Conservation (phyloP, 2,797 vertebrate genomes). For the Echiichthys vipera region DNA sequence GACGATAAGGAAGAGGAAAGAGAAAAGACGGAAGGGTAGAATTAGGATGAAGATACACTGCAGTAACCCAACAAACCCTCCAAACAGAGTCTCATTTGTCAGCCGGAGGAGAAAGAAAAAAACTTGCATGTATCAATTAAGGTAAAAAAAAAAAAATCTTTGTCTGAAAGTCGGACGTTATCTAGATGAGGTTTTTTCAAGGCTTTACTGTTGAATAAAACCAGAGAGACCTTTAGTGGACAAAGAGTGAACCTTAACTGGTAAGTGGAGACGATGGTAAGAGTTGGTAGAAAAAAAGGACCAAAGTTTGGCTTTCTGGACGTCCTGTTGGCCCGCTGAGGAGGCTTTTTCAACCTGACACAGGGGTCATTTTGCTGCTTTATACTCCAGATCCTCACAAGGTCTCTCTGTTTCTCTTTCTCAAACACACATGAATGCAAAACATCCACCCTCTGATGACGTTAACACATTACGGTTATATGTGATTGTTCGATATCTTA, state of each 20-base stretch:
- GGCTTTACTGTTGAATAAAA: constrained; percentile 42
- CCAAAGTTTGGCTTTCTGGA: constrained; percentile 38
- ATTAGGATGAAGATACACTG: constrained; percentile 56
- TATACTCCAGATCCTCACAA: constrained; percentile 10
- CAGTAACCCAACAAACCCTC: constrained; percentile 40
- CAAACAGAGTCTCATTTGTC: constrained; percentile 63
- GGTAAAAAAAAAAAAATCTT: constrained; percentile 46
- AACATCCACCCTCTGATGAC: not conserved
- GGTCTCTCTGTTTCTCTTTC: constrained; percentile 20
- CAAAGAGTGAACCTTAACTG: constrained; percentile 71
- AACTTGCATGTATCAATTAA: constrained; percentile 54
- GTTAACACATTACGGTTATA: rapidly evolving
- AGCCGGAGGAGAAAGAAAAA: constrained; percentile 31
- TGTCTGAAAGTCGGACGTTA: constrained; percentile 47
- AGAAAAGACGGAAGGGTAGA: constrained; percentile 49
- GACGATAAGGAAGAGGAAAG: constrained; percentile 40
- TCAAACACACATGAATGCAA: not conserved
- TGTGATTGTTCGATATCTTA: not conserved
- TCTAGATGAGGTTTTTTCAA: constrained; percentile 52
- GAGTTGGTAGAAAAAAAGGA: constrained; percentile 47
- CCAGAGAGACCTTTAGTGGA: constrained; percentile 58
- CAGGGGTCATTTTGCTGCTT: not conserved
- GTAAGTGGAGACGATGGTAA: constrained; percentile 73
- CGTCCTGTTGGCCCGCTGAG: not conserved
- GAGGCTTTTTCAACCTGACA: constrained; percentile 24